phyloP scores from a whole-genome alignment of 2,113 vertebrate species.

The Lagenorhynchus albirostris region DNA sequence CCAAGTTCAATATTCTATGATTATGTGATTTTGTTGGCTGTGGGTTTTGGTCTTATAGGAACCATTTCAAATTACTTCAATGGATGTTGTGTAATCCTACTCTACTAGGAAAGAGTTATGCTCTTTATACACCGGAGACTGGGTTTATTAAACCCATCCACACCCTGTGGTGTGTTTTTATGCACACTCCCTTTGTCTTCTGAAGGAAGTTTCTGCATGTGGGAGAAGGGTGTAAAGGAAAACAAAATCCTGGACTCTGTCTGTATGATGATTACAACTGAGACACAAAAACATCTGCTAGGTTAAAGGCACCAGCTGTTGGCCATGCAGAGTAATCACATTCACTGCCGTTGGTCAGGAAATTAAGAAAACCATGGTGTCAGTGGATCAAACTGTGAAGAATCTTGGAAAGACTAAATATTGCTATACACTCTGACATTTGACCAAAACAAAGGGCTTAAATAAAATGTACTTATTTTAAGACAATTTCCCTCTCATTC shows the following conservation, averaged over 20 bases:
- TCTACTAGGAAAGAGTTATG: not conserved
- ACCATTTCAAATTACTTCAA: not conserved
- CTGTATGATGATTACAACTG: not conserved
- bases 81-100: not conserved
- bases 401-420: conserved; percentile 3
- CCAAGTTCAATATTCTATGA: not conserved
- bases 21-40: not conserved
- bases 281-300: conserved; percentile 47
- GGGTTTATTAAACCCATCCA: conserved; percentile 29
- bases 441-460: not conserved
- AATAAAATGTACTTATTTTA: not conserved
- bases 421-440: not conserved
- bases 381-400: not conserved
- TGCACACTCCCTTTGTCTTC: conserved; percentile 36
- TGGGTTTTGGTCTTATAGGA: not conserved
- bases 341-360: not conserved
- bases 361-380: not conserved
- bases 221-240: conserved; percentile 36
- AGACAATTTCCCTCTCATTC: not conserved
- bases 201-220: conserved; percentile 38
- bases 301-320: conserved; percentile 37
- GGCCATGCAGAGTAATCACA: not conserved
- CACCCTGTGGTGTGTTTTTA: conserved; percentile 31
- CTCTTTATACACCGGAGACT: not conserved
- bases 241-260: conserved; percentile 21